phyloP scores from a whole-genome alignment of 2,797 vertebrate genomes.

The Vespertilio murinus region DNA sequence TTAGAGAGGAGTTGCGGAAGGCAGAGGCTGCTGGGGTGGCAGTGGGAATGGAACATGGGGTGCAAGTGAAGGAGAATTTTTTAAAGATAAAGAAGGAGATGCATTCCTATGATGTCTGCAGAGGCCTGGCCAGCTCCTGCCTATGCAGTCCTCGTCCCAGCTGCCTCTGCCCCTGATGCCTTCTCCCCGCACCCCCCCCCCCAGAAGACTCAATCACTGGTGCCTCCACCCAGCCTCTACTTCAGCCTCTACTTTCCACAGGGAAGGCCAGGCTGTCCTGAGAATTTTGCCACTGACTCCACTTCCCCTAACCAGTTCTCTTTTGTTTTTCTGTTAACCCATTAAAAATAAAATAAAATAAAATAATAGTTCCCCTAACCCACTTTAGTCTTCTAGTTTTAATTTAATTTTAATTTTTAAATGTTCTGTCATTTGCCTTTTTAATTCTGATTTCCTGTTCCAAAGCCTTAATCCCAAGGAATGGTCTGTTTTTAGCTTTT shows the following conservation, averaged over 20 bases:
- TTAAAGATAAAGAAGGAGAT: background rate
- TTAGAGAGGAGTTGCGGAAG: background rate
- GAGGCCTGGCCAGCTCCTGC: background rate
- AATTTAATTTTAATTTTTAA: slow-evolving; percentile 6
- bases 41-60: background rate
- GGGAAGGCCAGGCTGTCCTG: background rate
- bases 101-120: background rate
- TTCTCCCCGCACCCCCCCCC: too few species aligned
- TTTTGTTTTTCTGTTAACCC: background rate
- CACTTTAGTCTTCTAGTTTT: slow-evolving; percentile 16
- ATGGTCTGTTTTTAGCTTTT: slow-evolving; percentile 54
- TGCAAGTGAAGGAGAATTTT: background rate
- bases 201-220: background rate
- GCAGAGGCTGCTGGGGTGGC: background rate
- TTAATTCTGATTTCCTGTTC: slow-evolving; percentile 48
- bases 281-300: background rate
- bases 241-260: background rate
- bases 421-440: background rate
- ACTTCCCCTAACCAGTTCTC: background rate
- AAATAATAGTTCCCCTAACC: slow-evolving; percentile 9
- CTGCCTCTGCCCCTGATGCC: background rate
- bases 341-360: background rate
- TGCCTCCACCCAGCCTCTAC: background rate
- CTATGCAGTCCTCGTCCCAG: background rate
- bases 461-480: slow-evolving; percentile 43